These are phyloP conservation scores for Erebia aethiops DNA, from an alignment of 2,888 invertebrate species.

Conservation along the genomic window DNA sequence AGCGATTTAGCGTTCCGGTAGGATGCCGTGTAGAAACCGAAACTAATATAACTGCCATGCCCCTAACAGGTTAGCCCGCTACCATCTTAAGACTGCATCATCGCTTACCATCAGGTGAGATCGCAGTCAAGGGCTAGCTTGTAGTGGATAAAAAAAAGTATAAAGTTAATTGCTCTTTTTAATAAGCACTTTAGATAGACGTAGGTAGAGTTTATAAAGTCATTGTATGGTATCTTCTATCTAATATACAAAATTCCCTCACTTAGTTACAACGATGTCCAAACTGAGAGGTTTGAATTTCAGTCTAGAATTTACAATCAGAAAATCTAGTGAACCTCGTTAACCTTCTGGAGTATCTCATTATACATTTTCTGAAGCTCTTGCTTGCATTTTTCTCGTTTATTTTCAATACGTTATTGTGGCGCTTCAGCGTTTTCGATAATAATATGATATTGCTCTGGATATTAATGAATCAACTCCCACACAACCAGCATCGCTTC, in stretches of 20 bases:
- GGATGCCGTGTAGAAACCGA: too few relatives aligned
- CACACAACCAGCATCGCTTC: not conserved
- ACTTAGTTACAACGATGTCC: not conserved
- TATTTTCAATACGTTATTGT: conserved; percentile 21
- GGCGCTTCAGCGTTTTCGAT: conserved; percentile 16
- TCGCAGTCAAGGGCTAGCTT: too few relatives aligned
- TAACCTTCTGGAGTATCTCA: conserved; percentile 31
- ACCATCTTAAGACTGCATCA: too few relatives aligned
- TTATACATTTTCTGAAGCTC: conserved; percentile 30
- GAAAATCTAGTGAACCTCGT: conserved; percentile 25
- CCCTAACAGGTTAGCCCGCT: too few relatives aligned
- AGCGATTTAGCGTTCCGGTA: too few relatives aligned
- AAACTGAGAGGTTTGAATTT: not conserved
- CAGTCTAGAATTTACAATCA: conserved; percentile 5
- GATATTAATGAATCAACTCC: not conserved
- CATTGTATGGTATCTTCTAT: not conserved
- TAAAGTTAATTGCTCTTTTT: too few relatives aligned
- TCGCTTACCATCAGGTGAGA: too few relatives aligned
- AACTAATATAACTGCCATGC: too few relatives aligned
- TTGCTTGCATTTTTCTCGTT: conserved; percentile 20
- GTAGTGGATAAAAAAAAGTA: too few relatives aligned
- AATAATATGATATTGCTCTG: not conserved
- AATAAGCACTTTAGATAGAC: too few relatives aligned
- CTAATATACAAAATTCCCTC: not conserved
- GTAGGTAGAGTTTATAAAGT: too few relatives aligned